These are phyloP conservation scores for Hippocampus guttulatus DNA, from an alignment of 2,113 vertebrate genomes.

Conservation along the genomic window DNA sequence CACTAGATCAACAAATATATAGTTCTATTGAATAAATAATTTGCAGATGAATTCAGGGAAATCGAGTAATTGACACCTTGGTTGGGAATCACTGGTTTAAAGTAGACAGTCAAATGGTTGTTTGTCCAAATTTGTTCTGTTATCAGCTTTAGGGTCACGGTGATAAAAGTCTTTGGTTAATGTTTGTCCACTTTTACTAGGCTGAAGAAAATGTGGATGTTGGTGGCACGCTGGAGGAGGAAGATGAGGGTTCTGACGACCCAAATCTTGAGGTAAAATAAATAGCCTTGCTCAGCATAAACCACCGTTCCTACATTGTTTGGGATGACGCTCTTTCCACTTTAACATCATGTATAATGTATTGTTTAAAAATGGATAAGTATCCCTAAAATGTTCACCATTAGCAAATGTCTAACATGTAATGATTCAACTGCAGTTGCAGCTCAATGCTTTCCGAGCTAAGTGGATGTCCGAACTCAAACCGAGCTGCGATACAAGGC, in stretches of 20 bases:
- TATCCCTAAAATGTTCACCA: neutral
- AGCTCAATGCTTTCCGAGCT: constrained; percentile 91
- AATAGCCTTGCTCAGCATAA: neutral
- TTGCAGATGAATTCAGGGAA: neutral
- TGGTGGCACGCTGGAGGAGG: constrained; percentile 72
- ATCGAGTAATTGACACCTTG: neutral
- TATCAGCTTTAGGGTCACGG: neutral
- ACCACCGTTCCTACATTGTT: neutral
- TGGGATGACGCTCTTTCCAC: neutral
- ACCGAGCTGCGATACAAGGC: constrained; percentile 72
- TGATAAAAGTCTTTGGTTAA: neutral
- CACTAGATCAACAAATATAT: neutral
- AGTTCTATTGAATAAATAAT: neutral
- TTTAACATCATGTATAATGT: neutral
- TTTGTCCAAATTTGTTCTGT: neutral
- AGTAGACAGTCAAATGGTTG: neutral
- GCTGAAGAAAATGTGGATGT: constrained; percentile 85
- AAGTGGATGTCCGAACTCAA: constrained; percentile 97
- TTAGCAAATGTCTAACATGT: neutral
- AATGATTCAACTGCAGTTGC: constrained; percentile 68
- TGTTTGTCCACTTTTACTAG: constrained; percentile 60
- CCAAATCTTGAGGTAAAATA: constrained; percentile 81
- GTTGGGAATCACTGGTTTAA: neutral
- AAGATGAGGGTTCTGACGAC: constrained; percentile 79
- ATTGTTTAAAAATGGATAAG: neutral